A percentile compares a stretch with the other conserved stretches of the same genome.
Conservation (phyloP, 1,140 invertebrate species). For the Samia ricini region DNA sequence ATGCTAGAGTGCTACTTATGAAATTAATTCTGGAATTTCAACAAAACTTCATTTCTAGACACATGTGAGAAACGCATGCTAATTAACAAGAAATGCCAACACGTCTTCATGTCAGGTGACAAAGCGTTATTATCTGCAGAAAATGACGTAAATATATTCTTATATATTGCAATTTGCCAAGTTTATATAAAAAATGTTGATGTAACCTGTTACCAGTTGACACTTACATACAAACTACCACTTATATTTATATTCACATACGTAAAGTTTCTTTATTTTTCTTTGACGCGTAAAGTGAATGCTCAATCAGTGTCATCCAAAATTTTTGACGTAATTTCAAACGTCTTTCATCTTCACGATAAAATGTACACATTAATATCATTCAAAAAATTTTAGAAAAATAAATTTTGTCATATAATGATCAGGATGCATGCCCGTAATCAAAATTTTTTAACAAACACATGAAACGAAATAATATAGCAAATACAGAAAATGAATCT, state of each 20-base stretch:
- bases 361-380: neutral
- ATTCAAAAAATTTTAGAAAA: too few species aligned
- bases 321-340: neutral
- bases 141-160: neutral
- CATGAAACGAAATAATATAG: too few species aligned
- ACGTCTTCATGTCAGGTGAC: neutral
- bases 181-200: neutral
- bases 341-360: neutral
- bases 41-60: neutral
- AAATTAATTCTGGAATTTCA: neutral
- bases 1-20: neutral
- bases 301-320: neutral
- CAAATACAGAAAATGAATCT: too few species aligned
- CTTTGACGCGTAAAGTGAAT: neutral
- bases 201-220: neutral
- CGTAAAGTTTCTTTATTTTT: neutral
- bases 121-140: neutral
- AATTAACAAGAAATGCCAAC: neutral
- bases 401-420: too few species aligned
- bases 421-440: too few species aligned
- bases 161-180: neutral
- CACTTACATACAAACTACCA: neutral
- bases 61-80: neutral
- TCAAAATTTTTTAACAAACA: too few species aligned
- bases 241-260: neutral